These are phyloP conservation scores for Clarias magur DNA, from an alignment of 2,113 vertebrate genomes.

Conservation along the genomic window DNA sequence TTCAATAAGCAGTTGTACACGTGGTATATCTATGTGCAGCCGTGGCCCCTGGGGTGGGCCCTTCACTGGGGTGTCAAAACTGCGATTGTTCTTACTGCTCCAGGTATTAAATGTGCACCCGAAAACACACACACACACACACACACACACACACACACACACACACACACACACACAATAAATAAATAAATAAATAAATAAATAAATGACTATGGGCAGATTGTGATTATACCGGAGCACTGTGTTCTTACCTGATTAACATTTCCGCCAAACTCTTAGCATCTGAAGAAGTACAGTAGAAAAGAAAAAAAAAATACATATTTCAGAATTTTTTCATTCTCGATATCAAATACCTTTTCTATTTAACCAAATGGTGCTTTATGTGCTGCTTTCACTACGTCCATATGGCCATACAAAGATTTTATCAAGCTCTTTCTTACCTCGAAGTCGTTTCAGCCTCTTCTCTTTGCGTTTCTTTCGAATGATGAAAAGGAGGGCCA, in stretches of 20 bases:
- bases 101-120: slow-evolving; percentile 60
- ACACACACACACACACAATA: slow-evolving; percentile 37
- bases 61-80: slow-evolving; percentile 98
- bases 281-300: slow-evolving; percentile 73
- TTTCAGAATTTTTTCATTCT: not conserved
- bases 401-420: not conserved
- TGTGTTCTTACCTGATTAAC: slow-evolving; percentile 87
- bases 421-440: slow-evolving; percentile 68
- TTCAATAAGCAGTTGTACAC: slow-evolving; percentile 96
- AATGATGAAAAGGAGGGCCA: slow-evolving; percentile 90
- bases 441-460: slow-evolving; percentile 91
- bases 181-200: slow-evolving; percentile 24
- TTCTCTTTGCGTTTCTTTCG: slow-evolving; percentile 98
- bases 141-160: slow-evolving; percentile 46
- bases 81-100: slow-evolving; percentile 96
- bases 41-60: slow-evolving; percentile 95
- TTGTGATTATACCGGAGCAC: not conserved
- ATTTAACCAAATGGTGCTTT: not conserved
- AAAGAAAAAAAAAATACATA: not conserved
- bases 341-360: not conserved
- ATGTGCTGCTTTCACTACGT: not conserved
- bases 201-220: slow-evolving; percentile 36
- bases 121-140: slow-evolving; percentile 45
- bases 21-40: slow-evolving; percentile 96
- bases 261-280: slow-evolving; percentile 98